Evolutionary conservation across 2,113 vertebrate genomes (phyloP).

Genomic region (Monopterus albus): DNA sequence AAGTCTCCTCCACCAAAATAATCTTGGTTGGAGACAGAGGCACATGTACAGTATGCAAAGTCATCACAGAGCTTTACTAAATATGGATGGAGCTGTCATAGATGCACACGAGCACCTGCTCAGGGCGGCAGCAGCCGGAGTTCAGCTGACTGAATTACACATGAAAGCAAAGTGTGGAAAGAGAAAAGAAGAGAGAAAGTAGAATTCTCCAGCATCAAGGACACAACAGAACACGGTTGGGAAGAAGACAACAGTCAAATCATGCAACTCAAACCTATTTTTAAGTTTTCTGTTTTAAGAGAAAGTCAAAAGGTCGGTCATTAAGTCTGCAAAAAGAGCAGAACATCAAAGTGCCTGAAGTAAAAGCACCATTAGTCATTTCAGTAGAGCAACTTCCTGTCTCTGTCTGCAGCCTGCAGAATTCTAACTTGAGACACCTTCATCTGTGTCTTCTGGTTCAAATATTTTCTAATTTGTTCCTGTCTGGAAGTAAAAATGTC

Average conservation of each 20-base stretch:
- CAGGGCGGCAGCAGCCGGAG: not conserved
- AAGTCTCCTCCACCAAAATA: conserved; percentile 75
- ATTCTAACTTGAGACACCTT: no score
- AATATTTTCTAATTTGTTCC: conserved; percentile 32
- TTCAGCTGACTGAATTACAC: not conserved
- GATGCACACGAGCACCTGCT: conserved; percentile 34
- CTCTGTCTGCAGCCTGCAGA: not conserved
- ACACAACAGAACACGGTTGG: no score
- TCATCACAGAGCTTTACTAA: conserved; percentile 71
- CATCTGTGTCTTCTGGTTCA: not conserved
- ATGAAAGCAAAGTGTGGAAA: not conserved
- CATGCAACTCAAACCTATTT: no score
- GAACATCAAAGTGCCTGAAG: no score
- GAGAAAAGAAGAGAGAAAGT: no score
- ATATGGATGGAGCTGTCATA: conserved; percentile 65
- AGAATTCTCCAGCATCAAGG: no score
- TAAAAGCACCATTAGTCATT: no score
- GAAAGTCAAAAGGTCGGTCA: no score
- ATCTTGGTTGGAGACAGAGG: conserved; percentile 58
- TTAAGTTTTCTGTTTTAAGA: not conserved
- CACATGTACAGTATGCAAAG: conserved; percentile 16
- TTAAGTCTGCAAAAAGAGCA: no score
- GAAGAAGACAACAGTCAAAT: no score
- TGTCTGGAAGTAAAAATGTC: conserved; percentile 19
- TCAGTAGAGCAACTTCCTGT: not conserved